Conservation (phyloP, 2,113 vertebrate genomes). For the Furnarius figulus region DNA sequence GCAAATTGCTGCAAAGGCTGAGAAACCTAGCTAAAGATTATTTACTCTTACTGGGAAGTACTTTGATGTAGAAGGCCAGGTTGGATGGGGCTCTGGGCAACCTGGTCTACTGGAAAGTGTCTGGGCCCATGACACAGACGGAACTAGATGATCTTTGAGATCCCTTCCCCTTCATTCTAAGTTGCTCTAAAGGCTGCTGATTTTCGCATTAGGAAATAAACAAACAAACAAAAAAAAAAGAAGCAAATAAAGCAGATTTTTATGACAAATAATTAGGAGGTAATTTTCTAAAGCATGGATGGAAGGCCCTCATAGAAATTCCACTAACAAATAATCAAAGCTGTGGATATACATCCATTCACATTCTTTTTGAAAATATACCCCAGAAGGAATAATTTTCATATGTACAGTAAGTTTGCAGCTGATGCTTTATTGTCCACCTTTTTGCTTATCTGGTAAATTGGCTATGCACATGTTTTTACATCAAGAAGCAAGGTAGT, state of each 20-base stretch:
- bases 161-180: not conserved
- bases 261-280: not conserved
- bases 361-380: conserved; percentile 21
- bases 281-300: conserved; percentile 32
- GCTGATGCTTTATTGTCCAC: conserved; percentile 10
- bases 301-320: not conserved
- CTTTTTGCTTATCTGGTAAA: conserved; percentile 1
- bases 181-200: not conserved
- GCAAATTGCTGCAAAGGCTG: not conserved
- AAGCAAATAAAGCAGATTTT: conserved; percentile 1
- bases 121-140: not conserved
- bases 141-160: not conserved
- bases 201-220: not conserved
- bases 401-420: not conserved
- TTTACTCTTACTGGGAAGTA: not conserved
- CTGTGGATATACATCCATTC: not conserved
- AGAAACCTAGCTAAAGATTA: not conserved
- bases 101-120: not conserved
- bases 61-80: not conserved
- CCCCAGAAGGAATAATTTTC: not conserved
- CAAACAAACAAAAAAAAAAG: conserved; percentile 1
- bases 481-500: not conserved
- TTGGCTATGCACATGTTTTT: not conserved
- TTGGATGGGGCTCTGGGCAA: not conserved
- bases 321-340: conserved; percentile 9